These are phyloP conservation scores for Oceanodroma tethys DNA, from an alignment of 2,113 vertebrate species.

Conservation along the genomic window DNA sequence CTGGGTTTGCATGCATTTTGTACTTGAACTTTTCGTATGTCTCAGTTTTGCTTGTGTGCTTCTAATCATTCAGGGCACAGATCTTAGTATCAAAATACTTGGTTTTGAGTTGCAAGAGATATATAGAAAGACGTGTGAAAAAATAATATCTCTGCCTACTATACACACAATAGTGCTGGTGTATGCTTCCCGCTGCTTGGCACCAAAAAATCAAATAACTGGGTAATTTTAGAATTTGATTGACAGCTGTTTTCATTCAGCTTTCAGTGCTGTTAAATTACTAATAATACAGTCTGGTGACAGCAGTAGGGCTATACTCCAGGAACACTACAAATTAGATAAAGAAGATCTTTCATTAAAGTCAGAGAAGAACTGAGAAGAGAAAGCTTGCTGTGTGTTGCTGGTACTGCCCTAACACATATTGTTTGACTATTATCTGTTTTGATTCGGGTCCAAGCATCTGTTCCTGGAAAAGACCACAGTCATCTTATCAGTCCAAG, in stretches of 20 bases:
- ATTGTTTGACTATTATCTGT: neutral
- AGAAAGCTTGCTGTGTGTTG: neutral
- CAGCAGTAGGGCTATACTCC: neutral
- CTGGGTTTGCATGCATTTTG: neutral
- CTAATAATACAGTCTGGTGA: neutral
- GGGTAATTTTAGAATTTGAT: neutral
- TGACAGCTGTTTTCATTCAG: neutral
- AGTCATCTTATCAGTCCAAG: neutral
- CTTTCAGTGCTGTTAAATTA: neutral
- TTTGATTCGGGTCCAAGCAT: neutral
- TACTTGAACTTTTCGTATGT: neutral
- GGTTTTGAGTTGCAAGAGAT: neutral
- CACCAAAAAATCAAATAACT: neutral
- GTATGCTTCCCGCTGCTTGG: neutral
- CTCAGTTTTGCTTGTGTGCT: neutral
- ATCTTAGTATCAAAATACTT: neutral
- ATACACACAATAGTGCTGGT: neutral
- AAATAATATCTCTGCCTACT: neutral
- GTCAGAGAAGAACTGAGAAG: neutral
- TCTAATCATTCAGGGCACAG: neutral
- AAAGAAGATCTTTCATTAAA: neutral
- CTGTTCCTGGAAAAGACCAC: neutral
- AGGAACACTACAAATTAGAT: neutral
- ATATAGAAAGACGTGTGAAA: accelerated
- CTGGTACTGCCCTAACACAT: neutral